Conservation (phyloP, 2,797 vertebrate genomes). For the Mustela erminea region DNA sequence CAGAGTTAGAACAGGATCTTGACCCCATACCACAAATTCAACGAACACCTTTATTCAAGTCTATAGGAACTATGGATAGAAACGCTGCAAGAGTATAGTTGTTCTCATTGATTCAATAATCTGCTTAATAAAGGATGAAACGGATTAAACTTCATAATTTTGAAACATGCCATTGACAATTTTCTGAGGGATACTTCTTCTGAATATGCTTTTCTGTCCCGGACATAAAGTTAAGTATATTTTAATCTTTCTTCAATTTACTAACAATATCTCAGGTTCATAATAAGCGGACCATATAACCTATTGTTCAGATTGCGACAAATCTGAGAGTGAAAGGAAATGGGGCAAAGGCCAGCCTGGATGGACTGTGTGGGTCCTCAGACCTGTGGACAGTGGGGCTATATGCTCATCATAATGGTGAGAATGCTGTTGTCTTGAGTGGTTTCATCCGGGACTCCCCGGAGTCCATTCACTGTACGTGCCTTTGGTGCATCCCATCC, state of each 20-base stretch:
- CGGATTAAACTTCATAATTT: not conserved
- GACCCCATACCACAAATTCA: not conserved
- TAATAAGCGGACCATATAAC: not conserved
- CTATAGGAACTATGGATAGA: not conserved
- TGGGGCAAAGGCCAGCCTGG: not conserved
- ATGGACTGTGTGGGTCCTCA: not conserved
- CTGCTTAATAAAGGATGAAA: not conserved
- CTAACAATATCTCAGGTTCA: not conserved
- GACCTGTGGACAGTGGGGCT: not conserved
- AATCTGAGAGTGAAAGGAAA: not conserved
- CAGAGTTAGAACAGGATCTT: not conserved
- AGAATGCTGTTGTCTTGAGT: too few species aligned
- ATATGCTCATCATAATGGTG: not conserved
- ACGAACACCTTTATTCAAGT: not conserved
- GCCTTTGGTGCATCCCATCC: accelerated
- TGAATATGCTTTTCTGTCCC: not conserved
- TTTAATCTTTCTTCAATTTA: not conserved
- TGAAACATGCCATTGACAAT: not conserved
- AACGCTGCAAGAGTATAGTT: not conserved
- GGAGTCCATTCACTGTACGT: not conserved
- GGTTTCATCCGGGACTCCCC: not conserved
- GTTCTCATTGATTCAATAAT: not conserved
- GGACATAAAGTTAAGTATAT: not conserved
- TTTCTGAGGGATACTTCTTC: not conserved
- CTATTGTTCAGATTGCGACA: not conserved